Conservation (phyloP, 2,888 invertebrate genomes). For the Aquatica leii region DNA sequence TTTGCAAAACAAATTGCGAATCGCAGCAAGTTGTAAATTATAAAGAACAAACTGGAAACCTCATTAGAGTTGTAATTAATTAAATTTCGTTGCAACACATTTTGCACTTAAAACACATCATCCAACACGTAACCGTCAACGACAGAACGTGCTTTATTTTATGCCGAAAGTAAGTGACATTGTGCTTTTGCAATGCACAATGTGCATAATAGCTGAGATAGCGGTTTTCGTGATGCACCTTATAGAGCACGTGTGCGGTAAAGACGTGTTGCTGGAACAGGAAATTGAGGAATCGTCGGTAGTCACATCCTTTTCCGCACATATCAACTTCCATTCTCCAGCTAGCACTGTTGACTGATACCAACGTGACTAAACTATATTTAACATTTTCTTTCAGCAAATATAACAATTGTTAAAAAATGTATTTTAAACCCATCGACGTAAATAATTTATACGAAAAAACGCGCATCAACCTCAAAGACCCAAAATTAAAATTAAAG, state of each 20-base stretch:
- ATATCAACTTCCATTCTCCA: slow-evolving; percentile 42
- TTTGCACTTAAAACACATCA: slow-evolving; percentile 13
- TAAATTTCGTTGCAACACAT: slow-evolving; percentile 12
- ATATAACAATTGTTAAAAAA: too few relatives aligned
- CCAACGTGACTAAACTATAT: slow-evolving; percentile 10
- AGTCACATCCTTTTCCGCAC: slow-evolving; percentile 51
- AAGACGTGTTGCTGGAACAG: slow-evolving; percentile 40
- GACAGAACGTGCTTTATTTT: slow-evolving; percentile 19
- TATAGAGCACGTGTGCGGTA: slow-evolving; percentile 13
- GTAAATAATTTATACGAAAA: too few relatives aligned
- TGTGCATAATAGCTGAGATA: slow-evolving; percentile 17
- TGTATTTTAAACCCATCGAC: too few relatives aligned
- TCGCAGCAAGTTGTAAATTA: slow-evolving; percentile 5
- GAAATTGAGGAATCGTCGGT: slow-evolving; percentile 54
- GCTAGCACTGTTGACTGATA: slow-evolving; percentile 30
- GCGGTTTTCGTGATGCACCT: slow-evolving; percentile 31
- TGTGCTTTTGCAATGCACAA: slow-evolving; percentile 23
- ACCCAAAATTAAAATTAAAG: too few relatives aligned
- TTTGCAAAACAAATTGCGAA: slow-evolving; percentile 1
- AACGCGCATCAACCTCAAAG: too few relatives aligned
- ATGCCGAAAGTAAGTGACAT: slow-evolving; percentile 15
- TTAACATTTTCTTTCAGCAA: background rate
- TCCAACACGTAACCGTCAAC: slow-evolving; percentile 14
- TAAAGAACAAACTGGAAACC: slow-evolving; percentile 11
- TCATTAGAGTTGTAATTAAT: slow-evolving; percentile 10